Percentiles rank a stretch among this genome's conserved stretches.
These are phyloP conservation scores for Artemia sp. DNA, from an alignment of 2,888 invertebrate genomes.

Conservation along the genomic window DNA sequence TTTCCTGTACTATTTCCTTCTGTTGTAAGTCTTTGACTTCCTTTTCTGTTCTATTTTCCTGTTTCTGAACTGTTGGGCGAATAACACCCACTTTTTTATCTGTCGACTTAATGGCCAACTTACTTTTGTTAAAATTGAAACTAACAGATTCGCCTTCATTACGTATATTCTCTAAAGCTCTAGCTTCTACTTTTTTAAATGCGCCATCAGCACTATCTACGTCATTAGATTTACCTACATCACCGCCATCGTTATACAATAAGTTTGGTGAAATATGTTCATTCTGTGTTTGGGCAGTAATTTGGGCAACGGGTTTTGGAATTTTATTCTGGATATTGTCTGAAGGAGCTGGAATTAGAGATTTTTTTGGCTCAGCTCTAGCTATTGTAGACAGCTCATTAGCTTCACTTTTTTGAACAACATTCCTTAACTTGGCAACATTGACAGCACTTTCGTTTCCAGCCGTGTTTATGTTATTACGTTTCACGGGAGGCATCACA, in stretches of 20 bases:
- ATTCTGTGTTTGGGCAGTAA: constrained; percentile 1
- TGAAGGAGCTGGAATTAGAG: not conserved
- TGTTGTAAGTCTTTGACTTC: not conserved
- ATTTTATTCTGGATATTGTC: not conserved
- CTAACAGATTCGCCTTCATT: constrained; percentile 43
- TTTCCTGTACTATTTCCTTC: not conserved
- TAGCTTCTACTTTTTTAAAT: constrained; percentile 38
- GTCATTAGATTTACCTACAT: constrained; percentile 18
- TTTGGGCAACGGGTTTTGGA: not conserved
- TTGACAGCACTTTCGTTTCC: not conserved
- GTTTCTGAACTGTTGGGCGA: constrained; percentile 31
- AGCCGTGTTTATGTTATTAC: not conserved
- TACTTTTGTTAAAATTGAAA: constrained; percentile 34
- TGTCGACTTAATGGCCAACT: constrained; percentile 26
- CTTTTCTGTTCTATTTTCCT: constrained; percentile 18
- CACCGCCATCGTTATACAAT: not conserved
- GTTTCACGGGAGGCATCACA: not conserved
- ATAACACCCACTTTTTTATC: constrained; percentile 39
- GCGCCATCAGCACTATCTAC: constrained; percentile 22
- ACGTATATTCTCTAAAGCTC: constrained; percentile 48
- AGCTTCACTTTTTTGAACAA: not conserved
- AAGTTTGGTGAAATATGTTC: not conserved
- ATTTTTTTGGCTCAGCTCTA: not conserved
- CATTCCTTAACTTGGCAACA: not conserved
- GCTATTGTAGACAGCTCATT: not conserved